phyloP scores from a whole-genome alignment of 2,113 vertebrate genomes.

The Eulemur rufifrons region DNA sequence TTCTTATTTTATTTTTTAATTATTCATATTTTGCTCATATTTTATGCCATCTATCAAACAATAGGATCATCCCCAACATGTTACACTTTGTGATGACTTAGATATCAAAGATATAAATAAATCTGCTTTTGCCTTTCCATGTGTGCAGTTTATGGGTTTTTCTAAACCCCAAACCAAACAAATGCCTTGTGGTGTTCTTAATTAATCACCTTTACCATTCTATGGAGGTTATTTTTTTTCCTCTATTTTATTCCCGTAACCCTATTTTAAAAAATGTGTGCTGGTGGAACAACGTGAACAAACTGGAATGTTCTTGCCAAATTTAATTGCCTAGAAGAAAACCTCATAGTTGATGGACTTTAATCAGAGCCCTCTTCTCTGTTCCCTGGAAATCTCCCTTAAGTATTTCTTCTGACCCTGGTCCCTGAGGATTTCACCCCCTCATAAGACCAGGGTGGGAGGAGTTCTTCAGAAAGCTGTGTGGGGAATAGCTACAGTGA shows the following conservation, averaged over 20 bases:
- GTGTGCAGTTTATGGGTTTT: not conserved
- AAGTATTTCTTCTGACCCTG: not conserved
- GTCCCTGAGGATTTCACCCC: not conserved
- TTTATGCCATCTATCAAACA: not conserved
- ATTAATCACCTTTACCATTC: not conserved
- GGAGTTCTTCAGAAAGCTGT: slow-evolving; percentile 31
- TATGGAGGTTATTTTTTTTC: not conserved
- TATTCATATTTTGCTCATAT: not conserved
- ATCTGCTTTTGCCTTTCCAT: not conserved
- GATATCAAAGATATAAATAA: not conserved
- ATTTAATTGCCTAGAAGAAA: not conserved
- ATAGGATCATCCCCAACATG: not conserved
- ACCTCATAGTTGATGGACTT: not conserved
- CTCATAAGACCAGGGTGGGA: not conserved
- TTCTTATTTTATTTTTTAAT: not conserved
- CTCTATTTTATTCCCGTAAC: not conserved
- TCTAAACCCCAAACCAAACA: not conserved
- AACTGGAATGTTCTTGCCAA: not conserved
- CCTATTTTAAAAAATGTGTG: not conserved
- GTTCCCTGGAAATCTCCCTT: not conserved
- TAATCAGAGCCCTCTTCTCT: not conserved
- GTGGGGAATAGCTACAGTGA: not conserved
- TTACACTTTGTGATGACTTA: slow-evolving; percentile 9
- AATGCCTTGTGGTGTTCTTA: not conserved
- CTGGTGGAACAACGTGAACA: not conserved